Evolutionary conservation across 2,797 vertebrate species (phyloP).

Genomic region (Melanotaenia maccullochi): DNA sequence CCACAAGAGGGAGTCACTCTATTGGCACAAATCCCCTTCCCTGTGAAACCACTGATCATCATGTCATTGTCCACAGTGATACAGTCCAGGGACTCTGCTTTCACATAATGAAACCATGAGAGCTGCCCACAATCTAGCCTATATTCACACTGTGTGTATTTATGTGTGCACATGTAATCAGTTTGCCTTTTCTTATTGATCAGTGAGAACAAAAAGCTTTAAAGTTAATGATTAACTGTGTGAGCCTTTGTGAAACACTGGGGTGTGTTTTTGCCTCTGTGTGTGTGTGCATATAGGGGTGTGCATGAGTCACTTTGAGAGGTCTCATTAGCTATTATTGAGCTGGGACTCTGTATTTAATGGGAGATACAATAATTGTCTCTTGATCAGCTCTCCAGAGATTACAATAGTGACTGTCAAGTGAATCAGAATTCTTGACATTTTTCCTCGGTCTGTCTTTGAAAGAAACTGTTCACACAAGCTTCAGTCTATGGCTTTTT

Average conservation of each 20-base stretch:
- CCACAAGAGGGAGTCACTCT: slow-evolving; percentile 65
- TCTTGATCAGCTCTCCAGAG: slow-evolving; percentile 70
- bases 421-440: slow-evolving; percentile 65
- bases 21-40: slow-evolving; percentile 71
- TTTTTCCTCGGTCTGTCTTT: slow-evolving; percentile 46
- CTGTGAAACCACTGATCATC: slow-evolving; percentile 79
- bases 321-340: slow-evolving; percentile 65
- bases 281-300: slow-evolving; percentile 26
- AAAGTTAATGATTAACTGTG: slow-evolving; percentile 34
- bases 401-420: slow-evolving; percentile 66
- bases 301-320: slow-evolving; percentile 67
- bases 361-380: slow-evolving; percentile 68
- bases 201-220: slow-evolving; percentile 59
- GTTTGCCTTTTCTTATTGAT: slow-evolving; percentile 43
- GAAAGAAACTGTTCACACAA: slow-evolving; percentile 50
- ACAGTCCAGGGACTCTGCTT: slow-evolving; percentile 72
- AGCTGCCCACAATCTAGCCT: slow-evolving; percentile 62
- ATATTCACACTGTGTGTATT: slow-evolving; percentile 52
- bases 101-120: slow-evolving; percentile 68
- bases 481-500: slow-evolving; percentile 50
- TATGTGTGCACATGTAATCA: slow-evolving; percentile 30
- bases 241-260: slow-evolving; percentile 38
- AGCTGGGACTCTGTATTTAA: slow-evolving; percentile 68
- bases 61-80: slow-evolving; percentile 73
- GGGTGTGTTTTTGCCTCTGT: slow-evolving; percentile 42